Conservation (phyloP, 2,888 invertebrate genomes). For the Harpalus rubripes region DNA sequence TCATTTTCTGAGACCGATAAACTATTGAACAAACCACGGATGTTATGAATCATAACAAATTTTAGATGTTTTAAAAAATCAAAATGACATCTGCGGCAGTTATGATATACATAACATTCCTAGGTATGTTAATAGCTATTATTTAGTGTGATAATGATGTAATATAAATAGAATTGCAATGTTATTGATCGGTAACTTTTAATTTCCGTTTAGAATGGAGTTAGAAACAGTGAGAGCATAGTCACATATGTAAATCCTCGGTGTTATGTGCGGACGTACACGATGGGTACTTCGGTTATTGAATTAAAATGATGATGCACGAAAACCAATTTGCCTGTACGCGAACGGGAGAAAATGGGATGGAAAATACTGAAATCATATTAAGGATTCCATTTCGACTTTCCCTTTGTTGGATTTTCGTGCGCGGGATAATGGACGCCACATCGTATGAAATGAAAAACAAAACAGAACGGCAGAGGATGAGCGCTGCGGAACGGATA, state of each 20-base stretch:
- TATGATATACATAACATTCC: too few relatives aligned
- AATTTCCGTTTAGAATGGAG: slow-evolving; percentile 38
- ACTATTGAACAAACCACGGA: too few relatives aligned
- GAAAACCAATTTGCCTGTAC: slow-evolving; percentile 65
- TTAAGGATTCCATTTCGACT: slow-evolving; percentile 67
- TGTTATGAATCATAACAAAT: too few relatives aligned
- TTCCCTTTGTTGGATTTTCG: slow-evolving; percentile 66
- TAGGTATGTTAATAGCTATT: too few relatives aligned
- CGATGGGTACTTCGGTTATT: slow-evolving; percentile 60
- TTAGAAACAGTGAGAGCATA: slow-evolving; percentile 25
- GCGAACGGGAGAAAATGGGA: slow-evolving; percentile 66
- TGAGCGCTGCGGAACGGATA: slow-evolving; percentile 33
- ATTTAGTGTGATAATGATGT: too few relatives aligned
- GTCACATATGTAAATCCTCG: slow-evolving; percentile 25
- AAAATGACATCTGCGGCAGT: too few relatives aligned
- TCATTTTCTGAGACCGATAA: too few relatives aligned
- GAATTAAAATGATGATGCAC: slow-evolving; percentile 67
- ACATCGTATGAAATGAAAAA: slow-evolving; percentile 62
- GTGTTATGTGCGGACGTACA: slow-evolving; percentile 48
- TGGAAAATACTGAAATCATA: slow-evolving; percentile 67
- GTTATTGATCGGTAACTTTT: slow-evolving; percentile 24
- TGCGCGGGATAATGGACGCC: slow-evolving; percentile 64
- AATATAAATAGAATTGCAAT: not conserved
- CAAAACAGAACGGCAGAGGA: slow-evolving; percentile 57
- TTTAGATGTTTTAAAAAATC: too few relatives aligned